Base-by-base conservation (phyloP, 2,888 invertebrate genomes). In the Globia sparganii region DNA sequence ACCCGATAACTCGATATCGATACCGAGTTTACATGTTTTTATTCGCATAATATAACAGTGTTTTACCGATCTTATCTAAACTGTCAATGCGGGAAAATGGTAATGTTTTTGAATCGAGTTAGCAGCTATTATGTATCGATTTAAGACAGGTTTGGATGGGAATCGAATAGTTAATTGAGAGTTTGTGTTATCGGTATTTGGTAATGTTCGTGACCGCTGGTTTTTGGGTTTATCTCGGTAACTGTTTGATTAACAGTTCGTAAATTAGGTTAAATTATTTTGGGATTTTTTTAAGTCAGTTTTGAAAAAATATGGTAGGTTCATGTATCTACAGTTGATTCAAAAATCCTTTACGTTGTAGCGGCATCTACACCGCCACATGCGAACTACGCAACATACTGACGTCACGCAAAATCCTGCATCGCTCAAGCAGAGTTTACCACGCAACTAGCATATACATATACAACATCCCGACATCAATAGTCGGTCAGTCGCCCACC, bases 1-100 rank as follows among this genome's bases (percentile, higher is more conserved):
- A 89, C 80, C 79, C 70, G 90, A 86, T 90, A 77, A 82, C 79
- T 87, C 87, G 89, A 86, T 90, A 76, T 80, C 80, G 82, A 80
- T 83, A 81, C 75, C 66, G 75, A 66, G 75, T 80, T 83, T 81
- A 83, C 87, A 78, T 80, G 74, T 81, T 85, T 83, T 86, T 83
- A 86, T 86, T 86, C 87, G 80, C 74, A 72, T 85, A 82, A 81
- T 78, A 74, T 81, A 58, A 78, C 77, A 78, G 64, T 83, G 81
- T 84, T 72, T 72, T 75, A 83, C 84, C 31, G 84, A 84, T 84
- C 59, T 77, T 85, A 81, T 86, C 85, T 80, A 43, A 46, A 62
- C 69, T 86, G 72, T 79, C 80, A 65, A 65, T 75, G 53, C 56
- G 37, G 62, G 69, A 70, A 77, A 80, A 77, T 71, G 77, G 46